Base-by-base conservation (phyloP, 2,113 vertebrate genomes). In the Echinops telfairi region DNA sequence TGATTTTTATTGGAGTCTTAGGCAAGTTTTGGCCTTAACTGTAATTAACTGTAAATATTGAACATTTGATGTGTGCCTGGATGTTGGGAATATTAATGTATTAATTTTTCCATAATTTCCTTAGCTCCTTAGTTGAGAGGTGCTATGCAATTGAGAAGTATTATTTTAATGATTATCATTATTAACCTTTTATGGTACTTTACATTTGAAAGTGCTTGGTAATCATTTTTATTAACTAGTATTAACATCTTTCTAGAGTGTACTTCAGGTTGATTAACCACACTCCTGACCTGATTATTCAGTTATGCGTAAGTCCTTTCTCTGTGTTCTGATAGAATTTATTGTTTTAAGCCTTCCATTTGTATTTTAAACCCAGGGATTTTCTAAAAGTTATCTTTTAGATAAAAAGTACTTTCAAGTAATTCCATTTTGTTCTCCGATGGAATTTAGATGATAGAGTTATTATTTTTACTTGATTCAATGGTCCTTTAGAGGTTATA, bases 381-480 rank as follows among this genome's bases (percentile, higher is more conserved):
- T 91, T 91, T 89, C 70, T 64, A 83, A 70, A 91, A 91, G 68
- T 95, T 96, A 29, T 71, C 57, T 66, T 33, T 83, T 57, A 89
- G 79, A 94, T 76, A 60, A 93, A 40, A 93, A 94, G 27, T 88
- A 43, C 38, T 88, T 91, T 93, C 33, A 89, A 27, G 15, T 91
- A 95, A 94, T 85, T 91, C 9, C 20, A 60, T 58, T 90, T 93
- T 76, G 25, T 87, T 89, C 4, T 79, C 16, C 60, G 91, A 87
- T 1, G 6, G 31, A 85, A 77, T 89, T 93, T 93, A 88, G 75
- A 95, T 91, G 22, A 79, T 38, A 81, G 3, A 77, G 31, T 84
- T 89, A 78, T 85, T 88, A 75, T 94, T 95, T 95, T 83, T 81
- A 90, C 23, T 64, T 68, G 68, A 92, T 88, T 38, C 36, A 86